These are phyloP conservation scores for Catharus bicknelli DNA, from an alignment of 2,113 vertebrate genomes.

Conservation along the genomic window DNA sequence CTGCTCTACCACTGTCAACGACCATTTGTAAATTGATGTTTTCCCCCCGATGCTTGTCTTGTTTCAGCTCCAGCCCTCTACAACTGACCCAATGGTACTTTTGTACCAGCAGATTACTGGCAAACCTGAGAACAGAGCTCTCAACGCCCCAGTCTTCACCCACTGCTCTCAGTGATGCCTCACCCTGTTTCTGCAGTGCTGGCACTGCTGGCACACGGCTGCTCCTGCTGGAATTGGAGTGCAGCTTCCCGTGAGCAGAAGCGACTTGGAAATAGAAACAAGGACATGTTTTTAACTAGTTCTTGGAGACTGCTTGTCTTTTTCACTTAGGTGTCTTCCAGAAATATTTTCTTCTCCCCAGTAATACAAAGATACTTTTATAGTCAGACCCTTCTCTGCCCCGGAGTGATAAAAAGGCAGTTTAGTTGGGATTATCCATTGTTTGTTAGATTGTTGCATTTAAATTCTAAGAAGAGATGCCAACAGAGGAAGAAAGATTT, in stretches of 20 bases:
- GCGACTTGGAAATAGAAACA: fast-evolving
- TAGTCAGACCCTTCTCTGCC: not conserved
- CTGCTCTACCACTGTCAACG: not conserved
- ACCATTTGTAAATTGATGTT: not conserved
- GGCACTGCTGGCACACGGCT: fast-evolving
- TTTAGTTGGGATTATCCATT: not conserved
- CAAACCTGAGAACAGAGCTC: not conserved
- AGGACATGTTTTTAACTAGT: not conserved
- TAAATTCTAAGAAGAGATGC: not conserved
- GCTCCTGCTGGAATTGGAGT: not conserved
- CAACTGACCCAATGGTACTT: not conserved
- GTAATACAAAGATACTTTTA: not conserved
- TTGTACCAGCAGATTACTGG: not conserved
- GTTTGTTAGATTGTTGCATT: not conserved
- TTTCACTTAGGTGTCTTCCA: not conserved
- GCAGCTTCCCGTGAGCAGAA: not conserved
- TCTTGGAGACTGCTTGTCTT: not conserved
- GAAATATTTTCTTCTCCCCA: not conserved
- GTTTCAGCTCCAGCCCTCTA: not conserved
- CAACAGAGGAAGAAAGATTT: not conserved
- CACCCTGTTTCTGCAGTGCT: not conserved
- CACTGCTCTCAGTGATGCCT: not conserved
- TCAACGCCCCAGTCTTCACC: not conserved
- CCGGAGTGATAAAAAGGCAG: not conserved
- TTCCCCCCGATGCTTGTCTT: not conserved